Conservation (phyloP, 64 coral and sea anemone genomes). For the Montipora cactus region DNA sequence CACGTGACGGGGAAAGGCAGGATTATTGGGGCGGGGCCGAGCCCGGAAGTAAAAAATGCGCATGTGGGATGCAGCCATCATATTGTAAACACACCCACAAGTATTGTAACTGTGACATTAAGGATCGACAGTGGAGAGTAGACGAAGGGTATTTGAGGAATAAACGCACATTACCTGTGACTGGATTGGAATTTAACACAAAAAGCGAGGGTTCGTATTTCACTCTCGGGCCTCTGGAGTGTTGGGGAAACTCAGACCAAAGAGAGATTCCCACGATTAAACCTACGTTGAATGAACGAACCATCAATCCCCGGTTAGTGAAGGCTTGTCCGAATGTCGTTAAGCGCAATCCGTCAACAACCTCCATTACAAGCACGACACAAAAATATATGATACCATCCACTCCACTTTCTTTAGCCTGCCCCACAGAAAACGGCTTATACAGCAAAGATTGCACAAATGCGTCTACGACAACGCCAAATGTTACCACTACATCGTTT, state of each 20-base stretch:
- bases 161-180: conserved; percentile 73
- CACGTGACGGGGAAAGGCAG: conserved; percentile 56
- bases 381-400: neutral
- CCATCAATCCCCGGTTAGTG: conserved; percentile 20
- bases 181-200: conserved; percentile 34
- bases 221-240: conserved; percentile 81
- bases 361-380: neutral
- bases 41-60: conserved; percentile 70
- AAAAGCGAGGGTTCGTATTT: conserved; percentile 58
- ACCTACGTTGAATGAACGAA: neutral
- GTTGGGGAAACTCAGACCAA: conserved; percentile 70
- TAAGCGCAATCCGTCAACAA: neutral
- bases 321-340: conserved; percentile 48
- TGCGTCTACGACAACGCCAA: neutral
- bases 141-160: conserved; percentile 81
- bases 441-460: neutral
- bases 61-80: conserved; percentile 54
- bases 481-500: neutral
- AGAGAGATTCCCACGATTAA: neutral
- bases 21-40: conserved; percentile 85
- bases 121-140: conserved; percentile 58
- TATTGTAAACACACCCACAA: conserved; percentile 36
- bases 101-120: conserved; percentile 84
- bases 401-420: neutral
- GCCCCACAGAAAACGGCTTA: neutral